These are phyloP conservation scores for Eurosta solidaginis DNA, from an alignment of 1,140 invertebrate species.

Conservation along the genomic window DNA sequence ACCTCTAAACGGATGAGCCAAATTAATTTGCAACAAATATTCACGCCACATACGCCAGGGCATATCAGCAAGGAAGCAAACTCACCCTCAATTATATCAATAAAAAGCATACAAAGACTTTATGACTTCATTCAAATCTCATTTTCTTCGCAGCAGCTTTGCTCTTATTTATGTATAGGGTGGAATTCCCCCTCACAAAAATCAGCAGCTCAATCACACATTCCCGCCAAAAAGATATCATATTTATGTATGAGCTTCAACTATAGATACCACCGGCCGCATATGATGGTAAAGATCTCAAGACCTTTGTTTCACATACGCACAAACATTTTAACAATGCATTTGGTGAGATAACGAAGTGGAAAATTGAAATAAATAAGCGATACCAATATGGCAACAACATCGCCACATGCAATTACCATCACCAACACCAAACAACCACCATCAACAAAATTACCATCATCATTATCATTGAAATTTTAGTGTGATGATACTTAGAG, in stretches of 20 bases:
- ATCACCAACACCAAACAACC: constrained; percentile 1
- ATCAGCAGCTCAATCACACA: not conserved
- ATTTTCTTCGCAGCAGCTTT: not conserved
- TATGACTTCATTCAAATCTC: not conserved
- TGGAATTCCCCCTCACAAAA: not conserved
- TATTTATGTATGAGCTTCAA: no score
- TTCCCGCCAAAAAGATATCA: not conserved
- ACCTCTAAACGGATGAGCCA: not conserved
- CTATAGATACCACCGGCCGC: no score
- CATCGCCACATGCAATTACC: constrained; percentile 19
- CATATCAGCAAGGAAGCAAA: not conserved
- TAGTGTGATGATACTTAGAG: not conserved
- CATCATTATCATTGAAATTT: constrained; percentile 9
- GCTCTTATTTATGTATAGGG: not conserved
- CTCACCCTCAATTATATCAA: not conserved
- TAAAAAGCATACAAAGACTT: not conserved
- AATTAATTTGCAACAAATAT: not conserved
- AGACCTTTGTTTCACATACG: no score
- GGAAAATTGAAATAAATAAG: constrained; percentile 33
- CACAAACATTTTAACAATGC: constrained; percentile 18
- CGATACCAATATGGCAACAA: not conserved
- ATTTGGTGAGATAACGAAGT: constrained; percentile 30
- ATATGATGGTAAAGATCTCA: no score
- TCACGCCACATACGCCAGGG: not conserved
- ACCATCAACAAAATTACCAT: not conserved